Conservation (phyloP, 2,797 vertebrate species). For the Pseudopleuronectes americanus region DNA sequence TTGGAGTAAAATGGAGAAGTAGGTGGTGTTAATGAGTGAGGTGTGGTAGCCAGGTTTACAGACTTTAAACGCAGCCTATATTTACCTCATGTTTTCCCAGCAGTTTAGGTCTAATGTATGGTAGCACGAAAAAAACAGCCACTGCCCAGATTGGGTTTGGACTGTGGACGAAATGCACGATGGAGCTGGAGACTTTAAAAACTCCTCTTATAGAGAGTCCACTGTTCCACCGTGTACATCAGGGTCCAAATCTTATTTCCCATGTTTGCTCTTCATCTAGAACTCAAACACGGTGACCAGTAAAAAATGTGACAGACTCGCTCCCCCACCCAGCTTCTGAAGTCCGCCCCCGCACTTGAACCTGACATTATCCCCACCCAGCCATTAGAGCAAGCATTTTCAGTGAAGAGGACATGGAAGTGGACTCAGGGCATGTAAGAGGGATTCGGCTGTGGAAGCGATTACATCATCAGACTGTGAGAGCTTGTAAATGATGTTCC, state of each 20-base stretch:
- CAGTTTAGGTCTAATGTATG: neutral
- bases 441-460: conserved; percentile 28
- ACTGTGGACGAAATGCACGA: neutral
- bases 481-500: conserved; percentile 20
- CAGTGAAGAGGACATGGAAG: conserved; percentile 29
- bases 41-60: neutral
- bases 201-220: neutral
- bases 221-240: neutral
- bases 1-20: neutral
- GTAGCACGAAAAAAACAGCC: neutral
- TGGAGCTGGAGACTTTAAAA: neutral
- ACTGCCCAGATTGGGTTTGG: neutral
- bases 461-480: conserved; percentile 49
- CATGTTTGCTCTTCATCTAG: conserved; percentile 4
- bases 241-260: conserved; percentile 6
- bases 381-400: conserved; percentile 42
- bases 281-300: conserved; percentile 23
- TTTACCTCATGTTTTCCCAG: neutral
- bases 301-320: conserved; percentile 35
- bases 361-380: conserved; percentile 42
- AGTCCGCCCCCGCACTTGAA: conserved; percentile 23
- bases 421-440: conserved; percentile 27
- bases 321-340: neutral
- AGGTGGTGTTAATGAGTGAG: neutral
- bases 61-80: neutral